Evolutionary conservation across 2,113 vertebrate species (phyloP), one percentile per base, ranked within the genome.

Genomic region (Polyodon spathula): DNA sequence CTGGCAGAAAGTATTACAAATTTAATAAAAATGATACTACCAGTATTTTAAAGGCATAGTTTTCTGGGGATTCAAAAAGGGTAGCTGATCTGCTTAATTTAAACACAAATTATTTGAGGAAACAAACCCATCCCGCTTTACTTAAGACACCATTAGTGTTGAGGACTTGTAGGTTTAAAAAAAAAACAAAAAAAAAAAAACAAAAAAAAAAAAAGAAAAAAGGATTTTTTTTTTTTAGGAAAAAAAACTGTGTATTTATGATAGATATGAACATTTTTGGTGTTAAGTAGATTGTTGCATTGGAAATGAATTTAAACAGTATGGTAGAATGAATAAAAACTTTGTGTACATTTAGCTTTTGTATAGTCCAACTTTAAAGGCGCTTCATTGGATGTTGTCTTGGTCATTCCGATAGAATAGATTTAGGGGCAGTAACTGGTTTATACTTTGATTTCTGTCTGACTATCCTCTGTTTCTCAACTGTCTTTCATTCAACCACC

Each of bases 331-430:
- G 91, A 88, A 93, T n/a, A n/a, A n/a, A 88, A 83, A 84, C 82
- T 93, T 94, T 93, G 90, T 96, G 94, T 96, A 93, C 91, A 92
- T 95, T 90, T 93, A 94, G 93, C 91, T 95, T 97, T 97, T 92
- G 91, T 98, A 93, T 91, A 88, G 92, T 97, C 93, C 89, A 92
- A 90, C 89, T 92, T 27, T 87, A 90, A 91, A 90, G 88, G 91
- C 92, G 90, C 91, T 91, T 95, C 91, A 93, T 94, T 95, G 86
- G 90, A 91, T 94, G 91, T 94, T 84, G 84, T 96, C 95, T 93
- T 88, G 93, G 92, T 93, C 93, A 94, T 95, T 92, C 93, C 90
- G 80, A 89, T 93, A 93, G 92, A 88, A 81, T 96, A 94, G 95
- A 89, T 91, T 87, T 86, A 84, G 89, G 90, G 82, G 89, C 86